Evolutionary conservation across 2,888 invertebrate genomes (phyloP).

Genomic region (Platypus cylindrus): DNA sequence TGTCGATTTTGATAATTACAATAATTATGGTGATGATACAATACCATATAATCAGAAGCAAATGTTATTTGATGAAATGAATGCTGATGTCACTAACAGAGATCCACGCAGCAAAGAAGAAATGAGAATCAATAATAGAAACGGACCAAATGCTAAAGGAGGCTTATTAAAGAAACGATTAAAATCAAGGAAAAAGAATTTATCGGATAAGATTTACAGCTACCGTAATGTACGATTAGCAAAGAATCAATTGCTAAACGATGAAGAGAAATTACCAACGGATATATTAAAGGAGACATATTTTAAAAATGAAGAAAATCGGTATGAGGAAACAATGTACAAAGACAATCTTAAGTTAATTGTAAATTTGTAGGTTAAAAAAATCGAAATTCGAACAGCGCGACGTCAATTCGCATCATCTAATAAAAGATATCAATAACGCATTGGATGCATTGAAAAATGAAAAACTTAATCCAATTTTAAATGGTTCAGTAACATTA

Average conservation of each 20-base stretch:
- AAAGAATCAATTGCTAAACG: conserved; percentile 29
- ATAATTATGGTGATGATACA: conserved; percentile 22
- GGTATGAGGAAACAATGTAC: no score
- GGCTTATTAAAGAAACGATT: no score
- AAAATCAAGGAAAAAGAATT: conserved; percentile 26
- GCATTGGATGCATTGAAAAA: no score
- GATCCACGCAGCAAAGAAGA: conserved; percentile 30
- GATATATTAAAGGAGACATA: conserved; percentile 34
- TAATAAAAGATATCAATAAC: conserved; percentile 26
- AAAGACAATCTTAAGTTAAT: no score
- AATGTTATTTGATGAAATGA: conserved; percentile 17
- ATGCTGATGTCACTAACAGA: conserved; percentile 20
- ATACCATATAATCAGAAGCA: conserved; percentile 24
- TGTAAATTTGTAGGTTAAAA: conserved; percentile 20
- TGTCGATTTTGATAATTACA: conserved; percentile 17
- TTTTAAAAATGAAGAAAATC: conserved; percentile 30
- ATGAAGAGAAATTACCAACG: conserved; percentile 31
- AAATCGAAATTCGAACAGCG: conserved; percentile 33
- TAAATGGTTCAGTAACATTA: conserved; percentile 30
- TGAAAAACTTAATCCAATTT: conserved; percentile 22
- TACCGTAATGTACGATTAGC: conserved; percentile 31
- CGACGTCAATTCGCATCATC: conserved; percentile 29
- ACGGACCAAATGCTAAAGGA: conserved; percentile 5
- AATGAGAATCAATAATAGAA: conserved; percentile 1
- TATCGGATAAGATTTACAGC: conserved; percentile 27